Conservation (phyloP, 2,888 invertebrate genomes). For the Rhagonycha fulva region DNA sequence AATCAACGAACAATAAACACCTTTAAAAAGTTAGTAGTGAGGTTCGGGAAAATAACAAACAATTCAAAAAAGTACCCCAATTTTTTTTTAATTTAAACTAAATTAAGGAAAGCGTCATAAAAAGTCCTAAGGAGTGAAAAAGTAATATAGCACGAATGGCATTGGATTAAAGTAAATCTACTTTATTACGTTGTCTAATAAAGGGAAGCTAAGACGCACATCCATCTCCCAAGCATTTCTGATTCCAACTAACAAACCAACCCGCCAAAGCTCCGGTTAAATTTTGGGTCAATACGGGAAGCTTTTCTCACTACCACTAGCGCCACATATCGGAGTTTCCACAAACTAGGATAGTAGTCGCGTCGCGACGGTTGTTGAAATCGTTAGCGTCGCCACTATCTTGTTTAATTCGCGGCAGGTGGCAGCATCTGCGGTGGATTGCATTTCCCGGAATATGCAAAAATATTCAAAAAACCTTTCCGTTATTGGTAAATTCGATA, state of each 20-base stretch:
- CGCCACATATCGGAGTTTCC: constrained; percentile 11
- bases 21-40: background rate
- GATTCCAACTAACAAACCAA: background rate
- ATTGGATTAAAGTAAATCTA: background rate
- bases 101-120: background rate
- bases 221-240: background rate
- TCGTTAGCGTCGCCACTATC: constrained; percentile 3
- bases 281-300: background rate
- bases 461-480: background rate
- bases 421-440: constrained; percentile 7
- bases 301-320: background rate
- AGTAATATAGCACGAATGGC: background rate
- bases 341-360: constrained; percentile 4
- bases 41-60: background rate
- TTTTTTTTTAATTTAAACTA: background rate
- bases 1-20: constrained; percentile 1
- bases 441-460: background rate
- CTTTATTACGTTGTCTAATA: background rate
- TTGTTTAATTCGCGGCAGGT: constrained; percentile 13
- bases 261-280: background rate
- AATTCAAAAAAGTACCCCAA: background rate
- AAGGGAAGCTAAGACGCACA: background rate
- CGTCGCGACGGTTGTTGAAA: constrained; percentile 8
- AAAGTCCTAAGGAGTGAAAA: background rate
- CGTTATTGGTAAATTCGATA: background rate